Conservation (phyloP, 2,888 invertebrate species). For the Ophioninae sp. region DNA sequence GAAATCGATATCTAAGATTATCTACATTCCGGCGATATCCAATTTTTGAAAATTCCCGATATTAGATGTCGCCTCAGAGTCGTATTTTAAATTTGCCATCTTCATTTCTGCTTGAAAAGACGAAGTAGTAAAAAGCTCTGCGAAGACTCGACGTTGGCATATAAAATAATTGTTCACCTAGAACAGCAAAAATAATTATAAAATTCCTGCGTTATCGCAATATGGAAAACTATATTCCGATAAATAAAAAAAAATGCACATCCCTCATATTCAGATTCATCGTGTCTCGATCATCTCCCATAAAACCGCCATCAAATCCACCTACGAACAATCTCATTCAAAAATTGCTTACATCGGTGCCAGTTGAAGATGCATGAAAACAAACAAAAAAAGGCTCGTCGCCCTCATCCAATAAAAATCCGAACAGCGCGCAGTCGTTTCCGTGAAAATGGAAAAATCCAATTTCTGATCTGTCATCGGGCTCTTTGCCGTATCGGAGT, state of each 20-base stretch:
- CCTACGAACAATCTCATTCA: neutral
- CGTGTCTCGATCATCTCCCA: neutral
- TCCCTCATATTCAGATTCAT: neutral
- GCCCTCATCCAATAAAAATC: neutral
- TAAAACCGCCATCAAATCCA: too few species aligned
- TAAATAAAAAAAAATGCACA: neutral
- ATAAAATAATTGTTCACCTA: too few species aligned
- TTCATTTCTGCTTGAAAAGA: too few species aligned
- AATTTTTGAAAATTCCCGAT: too few species aligned
- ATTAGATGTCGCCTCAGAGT: too few species aligned
- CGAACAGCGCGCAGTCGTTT: neutral
- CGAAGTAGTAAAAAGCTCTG: too few species aligned
- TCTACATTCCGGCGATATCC: too few species aligned
- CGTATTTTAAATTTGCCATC: too few species aligned
- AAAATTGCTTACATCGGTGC: neutral
- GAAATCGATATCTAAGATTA: too few species aligned
- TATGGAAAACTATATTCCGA: neutral
- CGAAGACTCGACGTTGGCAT: too few species aligned
- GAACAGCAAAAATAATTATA: too few species aligned
- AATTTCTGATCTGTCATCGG: neutral
- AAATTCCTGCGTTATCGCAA: too few species aligned
- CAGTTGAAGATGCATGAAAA: neutral
- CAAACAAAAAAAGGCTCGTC: neutral
- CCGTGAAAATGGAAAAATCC: constrained; percentile 4
- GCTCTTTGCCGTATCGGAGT: neutral